Evolutionary conservation across 2,797 vertebrate genomes (phyloP), one percentile per base, ranked within the genome.

Genomic region (Psittacula derbiana): DNA sequence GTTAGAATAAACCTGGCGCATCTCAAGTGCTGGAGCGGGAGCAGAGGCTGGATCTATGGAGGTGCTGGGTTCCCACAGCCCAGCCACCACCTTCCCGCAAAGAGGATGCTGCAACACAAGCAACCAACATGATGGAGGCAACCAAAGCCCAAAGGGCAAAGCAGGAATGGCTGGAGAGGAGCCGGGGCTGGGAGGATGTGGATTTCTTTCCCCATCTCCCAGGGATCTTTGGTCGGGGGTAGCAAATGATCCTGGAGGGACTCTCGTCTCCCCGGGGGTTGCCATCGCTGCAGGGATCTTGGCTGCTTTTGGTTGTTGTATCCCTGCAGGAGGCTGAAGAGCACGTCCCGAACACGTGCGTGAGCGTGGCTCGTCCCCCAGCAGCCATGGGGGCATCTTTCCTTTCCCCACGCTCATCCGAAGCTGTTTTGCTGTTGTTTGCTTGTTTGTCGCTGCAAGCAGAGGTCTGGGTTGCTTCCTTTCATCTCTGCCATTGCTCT

Each of bases 1-100:
- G 0, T 30, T 46, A 64, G 46, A 78, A 38, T n/a, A 69, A 91
- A 55, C 16, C 28, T 13, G 0, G 2, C 1, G 1, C 0, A 0
- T 21, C 50, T 52, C 70, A 5, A 46, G 47, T 30, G 60, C 36
- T 4, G 30, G 72, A 44, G 64, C 0, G 0, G 70, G 64, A 69
- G 82, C 76, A 41, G 82, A 19, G 4, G 0, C 40, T 38, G 72
- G 55, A 11, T 52, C 16, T 4, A 0, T 1, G 8, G 30, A 7
- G 10, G 14, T 15, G 27, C 2, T 36, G 81, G 44, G 7, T 62
- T 66, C 83, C 69, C 89, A 58, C 55, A 21, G 5, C 49, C 55
- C 66, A 13, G 13, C 36, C 50, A 24, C 23, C 7, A 0, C 64
- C 11, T 30, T 36, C 36, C 62, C 55, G 0, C 55, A 3, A 23